phyloP scores from a whole-genome alignment of 2,888 invertebrate genomes.

The Beris morrisii region DNA sequence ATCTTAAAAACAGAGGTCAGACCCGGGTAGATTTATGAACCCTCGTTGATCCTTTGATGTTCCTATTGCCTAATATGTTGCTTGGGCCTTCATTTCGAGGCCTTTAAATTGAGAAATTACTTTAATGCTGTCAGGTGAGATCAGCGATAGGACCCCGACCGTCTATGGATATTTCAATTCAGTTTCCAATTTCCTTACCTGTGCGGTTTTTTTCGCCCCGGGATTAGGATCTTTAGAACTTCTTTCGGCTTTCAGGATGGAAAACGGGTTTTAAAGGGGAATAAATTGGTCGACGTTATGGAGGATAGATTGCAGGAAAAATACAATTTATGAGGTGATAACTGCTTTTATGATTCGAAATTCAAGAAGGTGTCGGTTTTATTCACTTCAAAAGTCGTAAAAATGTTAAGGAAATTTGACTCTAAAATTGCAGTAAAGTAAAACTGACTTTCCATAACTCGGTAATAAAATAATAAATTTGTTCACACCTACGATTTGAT shows the following conservation, averaged over 20 bases:
- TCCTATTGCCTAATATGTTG: not conserved
- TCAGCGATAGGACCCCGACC: slow-evolving; percentile 21
- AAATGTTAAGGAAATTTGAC: too few species aligned
- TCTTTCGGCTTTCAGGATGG: not conserved
- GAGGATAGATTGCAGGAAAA: not conserved
- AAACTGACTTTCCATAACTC: too few species aligned
- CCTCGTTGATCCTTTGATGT: slow-evolving; percentile 1
- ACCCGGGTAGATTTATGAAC: slow-evolving; percentile 5
- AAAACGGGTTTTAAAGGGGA: slow-evolving; percentile 5
- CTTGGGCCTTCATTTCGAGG: not conserved
- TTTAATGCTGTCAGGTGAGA: slow-evolving; percentile 33
- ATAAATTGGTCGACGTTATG: not conserved
- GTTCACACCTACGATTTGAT: slow-evolving; percentile 1
- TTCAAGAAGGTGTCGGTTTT: slow-evolving; percentile 25
- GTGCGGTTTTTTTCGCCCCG: not conserved
- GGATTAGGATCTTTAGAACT: not conserved
- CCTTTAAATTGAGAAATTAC: slow-evolving; percentile 29
- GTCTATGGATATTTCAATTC: slow-evolving; percentile 29
- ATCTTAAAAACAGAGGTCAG: not conserved
- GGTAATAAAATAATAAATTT: slow-evolving; percentile 12
- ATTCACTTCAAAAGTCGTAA: not conserved
- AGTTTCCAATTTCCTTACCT: slow-evolving; percentile 15
- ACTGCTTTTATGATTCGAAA: slow-evolving; percentile 24
- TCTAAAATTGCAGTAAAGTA: too few species aligned
- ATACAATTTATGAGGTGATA: slow-evolving; percentile 27